These are phyloP conservation scores for Paradisaea rubra DNA, from an alignment of 2,113 vertebrate genomes.

Conservation along the genomic window DNA sequence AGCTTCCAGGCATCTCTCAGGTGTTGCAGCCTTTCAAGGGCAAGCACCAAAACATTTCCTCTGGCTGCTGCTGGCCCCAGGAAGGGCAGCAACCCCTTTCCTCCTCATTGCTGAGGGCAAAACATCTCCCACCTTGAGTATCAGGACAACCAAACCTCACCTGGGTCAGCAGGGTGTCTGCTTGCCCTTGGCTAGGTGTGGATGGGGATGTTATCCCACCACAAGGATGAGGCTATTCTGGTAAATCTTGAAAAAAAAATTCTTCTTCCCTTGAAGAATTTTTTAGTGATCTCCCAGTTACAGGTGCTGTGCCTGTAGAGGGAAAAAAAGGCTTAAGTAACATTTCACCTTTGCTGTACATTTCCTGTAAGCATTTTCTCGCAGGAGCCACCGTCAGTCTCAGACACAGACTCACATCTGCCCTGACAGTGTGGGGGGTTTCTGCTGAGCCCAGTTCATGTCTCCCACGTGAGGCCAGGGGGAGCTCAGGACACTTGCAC, in stretches of 20 bases:
- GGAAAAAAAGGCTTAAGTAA: not conserved
- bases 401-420: not conserved
- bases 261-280: not conserved
- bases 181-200: not conserved
- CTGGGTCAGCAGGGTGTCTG: not conserved
- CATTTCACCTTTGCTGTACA: not conserved
- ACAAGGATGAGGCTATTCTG: not conserved
- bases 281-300: not conserved
- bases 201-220: too few relatives aligned
- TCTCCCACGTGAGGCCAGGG: not conserved
- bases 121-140: not conserved
- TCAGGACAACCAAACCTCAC: not conserved
- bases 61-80: not conserved
- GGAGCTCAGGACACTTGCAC: not conserved
- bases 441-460: not conserved
- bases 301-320: not conserved
- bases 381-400: not conserved
- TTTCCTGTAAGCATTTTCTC: not conserved
- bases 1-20: not conserved
- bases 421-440: not conserved
- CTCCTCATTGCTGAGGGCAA: not conserved
- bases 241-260: not conserved
- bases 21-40: not conserved
- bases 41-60: not conserved
- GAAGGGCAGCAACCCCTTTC: not conserved